Conservation (phyloP, 2,888 invertebrate genomes). For the Lasioglossum morio region DNA sequence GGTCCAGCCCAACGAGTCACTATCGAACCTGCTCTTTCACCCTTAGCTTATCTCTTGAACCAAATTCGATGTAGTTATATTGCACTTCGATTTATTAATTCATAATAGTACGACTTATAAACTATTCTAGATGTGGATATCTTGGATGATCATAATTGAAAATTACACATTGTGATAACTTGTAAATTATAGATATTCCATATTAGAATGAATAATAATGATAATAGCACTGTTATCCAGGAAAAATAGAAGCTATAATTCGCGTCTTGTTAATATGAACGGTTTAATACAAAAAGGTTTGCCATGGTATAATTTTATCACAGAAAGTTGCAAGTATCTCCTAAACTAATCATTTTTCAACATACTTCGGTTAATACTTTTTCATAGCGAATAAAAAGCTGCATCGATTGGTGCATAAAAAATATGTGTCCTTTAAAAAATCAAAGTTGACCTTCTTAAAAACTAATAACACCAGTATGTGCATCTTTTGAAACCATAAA, state of each 20-base stretch:
- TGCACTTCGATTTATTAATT: neutral
- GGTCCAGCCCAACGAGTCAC: slow-evolving; percentile 42
- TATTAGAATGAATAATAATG: neutral
- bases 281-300: too few relatives aligned
- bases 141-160: neutral
- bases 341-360: too few relatives aligned
- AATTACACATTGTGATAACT: neutral
- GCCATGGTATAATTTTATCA: too few relatives aligned
- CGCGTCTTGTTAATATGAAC: neutral
- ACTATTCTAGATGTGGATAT: neutral
- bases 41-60: slow-evolving; percentile 54
- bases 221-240: neutral
- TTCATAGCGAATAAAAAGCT: too few relatives aligned
- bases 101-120: neutral
- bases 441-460: too few relatives aligned
- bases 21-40: slow-evolving; percentile 49
- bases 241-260: neutral
- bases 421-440: too few relatives aligned
- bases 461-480: too few relatives aligned
- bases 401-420: too few relatives aligned
- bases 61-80: slow-evolving; percentile 51
- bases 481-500: too few relatives aligned
- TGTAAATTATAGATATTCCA: neutral
- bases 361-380: too few relatives aligned
- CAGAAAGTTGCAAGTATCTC: too few relatives aligned